A percentile compares a stretch with the other conserved stretches of the same genome.
Evolutionary conservation across 1,140 invertebrate genomes (phyloP).

Genomic region (Papilio glaucus): DNA sequence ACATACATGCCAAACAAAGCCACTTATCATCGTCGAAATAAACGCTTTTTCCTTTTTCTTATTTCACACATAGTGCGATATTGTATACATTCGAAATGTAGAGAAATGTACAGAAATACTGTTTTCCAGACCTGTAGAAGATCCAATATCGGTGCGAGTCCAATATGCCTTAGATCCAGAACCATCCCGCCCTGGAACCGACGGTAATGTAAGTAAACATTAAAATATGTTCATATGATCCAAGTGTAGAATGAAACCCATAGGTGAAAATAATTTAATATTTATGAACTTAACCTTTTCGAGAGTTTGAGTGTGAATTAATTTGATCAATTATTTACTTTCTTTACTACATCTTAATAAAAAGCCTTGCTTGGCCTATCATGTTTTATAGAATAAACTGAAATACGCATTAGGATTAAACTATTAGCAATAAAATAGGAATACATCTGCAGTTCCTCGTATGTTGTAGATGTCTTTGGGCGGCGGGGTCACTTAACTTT

Average conservation of each 20-base stretch:
- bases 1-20: no score
- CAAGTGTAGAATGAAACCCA: no score
- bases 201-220: constrained; percentile 60
- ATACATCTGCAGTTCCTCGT: no score
- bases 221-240: constrained; percentile 1
- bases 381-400: background rate
- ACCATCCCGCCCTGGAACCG: constrained; percentile 56
- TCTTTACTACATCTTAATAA: no score
- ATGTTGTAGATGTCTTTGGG: background rate
- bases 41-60: no score
- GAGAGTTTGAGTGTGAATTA: no score
- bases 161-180: constrained; percentile 69
- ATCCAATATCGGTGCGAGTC: constrained; percentile 57
- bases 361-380: background rate
- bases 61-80: background rate
- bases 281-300: no score
- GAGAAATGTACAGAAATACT: background rate
- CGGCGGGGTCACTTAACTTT: background rate
- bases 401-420: background rate
- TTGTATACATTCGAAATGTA: background rate
- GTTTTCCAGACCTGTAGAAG: constrained; percentile 64
- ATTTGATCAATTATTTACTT: no score
- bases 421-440: no score
- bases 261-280: no score
- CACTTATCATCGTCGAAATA: no score